phyloP scores from a whole-genome alignment of 1,140 invertebrate genomes.

The Drosophila nigromelanica region DNA sequence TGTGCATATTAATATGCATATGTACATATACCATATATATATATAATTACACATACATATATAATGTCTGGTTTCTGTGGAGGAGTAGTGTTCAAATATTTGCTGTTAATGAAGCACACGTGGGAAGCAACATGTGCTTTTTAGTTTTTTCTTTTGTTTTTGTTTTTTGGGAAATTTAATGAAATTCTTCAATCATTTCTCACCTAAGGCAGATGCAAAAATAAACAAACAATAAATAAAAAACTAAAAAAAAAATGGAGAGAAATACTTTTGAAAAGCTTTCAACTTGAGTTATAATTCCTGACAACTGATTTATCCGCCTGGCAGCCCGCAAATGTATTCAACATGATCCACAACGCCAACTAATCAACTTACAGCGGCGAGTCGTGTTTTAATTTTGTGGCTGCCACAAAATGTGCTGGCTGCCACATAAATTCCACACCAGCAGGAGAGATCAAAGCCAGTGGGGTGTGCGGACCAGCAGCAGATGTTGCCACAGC shows the following conservation, averaged over 20 bases:
- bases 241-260: constrained; percentile 44
- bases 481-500: constrained; percentile 10
- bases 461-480: constrained; percentile 17
- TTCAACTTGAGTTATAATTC: constrained; percentile 63
- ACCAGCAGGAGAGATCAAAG: constrained; percentile 63
- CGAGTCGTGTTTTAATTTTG: constrained; percentile 61
- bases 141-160: constrained; percentile 25
- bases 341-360: constrained; percentile 14
- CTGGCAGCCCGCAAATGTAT: constrained; percentile 7
- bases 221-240: constrained; percentile 72
- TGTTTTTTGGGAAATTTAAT: constrained; percentile 23
- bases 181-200: constrained; percentile 48
- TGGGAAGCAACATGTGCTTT: constrained; percentile 41
- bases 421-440: constrained; percentile 69
- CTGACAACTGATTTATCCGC: constrained; percentile 66
- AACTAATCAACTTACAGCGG: constrained; percentile 59
- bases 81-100: constrained; percentile 23
- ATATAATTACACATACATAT: constrained; percentile 8
- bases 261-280: constrained; percentile 48
- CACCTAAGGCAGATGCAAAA: constrained; percentile 46
- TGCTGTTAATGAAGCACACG: constrained; percentile 55
- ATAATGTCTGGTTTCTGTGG: not conserved
- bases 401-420: constrained; percentile 22
- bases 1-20: constrained; percentile 64
- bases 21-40: constrained; percentile 11